A percentile compares a stretch with the other conserved stretches of the same genome.
phyloP scores from a whole-genome alignment of 1,140 invertebrate genomes.

The Cydia amplana region DNA sequence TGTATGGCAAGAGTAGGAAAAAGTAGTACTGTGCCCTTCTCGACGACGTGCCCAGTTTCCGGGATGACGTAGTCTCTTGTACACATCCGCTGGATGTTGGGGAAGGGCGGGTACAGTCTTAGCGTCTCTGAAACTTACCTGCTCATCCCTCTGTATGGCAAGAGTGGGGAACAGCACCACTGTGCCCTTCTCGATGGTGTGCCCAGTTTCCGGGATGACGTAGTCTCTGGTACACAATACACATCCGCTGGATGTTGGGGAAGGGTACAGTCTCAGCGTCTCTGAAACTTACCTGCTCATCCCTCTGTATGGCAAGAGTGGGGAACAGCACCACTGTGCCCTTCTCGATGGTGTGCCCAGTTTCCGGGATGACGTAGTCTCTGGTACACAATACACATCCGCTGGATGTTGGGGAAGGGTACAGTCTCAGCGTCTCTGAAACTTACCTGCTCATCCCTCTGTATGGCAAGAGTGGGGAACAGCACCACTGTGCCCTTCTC shows the following conservation, averaged over 20 bases:
- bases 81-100: conserved; percentile 74
- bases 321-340: conserved; percentile 81
- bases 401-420: conserved; percentile 78
- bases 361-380: conserved; percentile 77
- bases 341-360: conserved; percentile 67
- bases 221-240: conserved; percentile 67
- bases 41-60: conserved; percentile 65
- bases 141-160: conserved; percentile 82
- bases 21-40: conserved; percentile 77
- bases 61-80: conserved; percentile 78
- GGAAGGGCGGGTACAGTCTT: conserved; percentile 78
- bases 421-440: conserved; percentile 76
- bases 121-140: conserved; percentile 70
- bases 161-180: conserved; percentile 81
- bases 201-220: conserved; percentile 68
- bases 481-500: too few relatives aligned
- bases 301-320: conserved; percentile 82
- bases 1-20: conserved; percentile 83
- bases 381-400: conserved; percentile 75
- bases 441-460: too few relatives aligned
- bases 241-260: conserved; percentile 73
- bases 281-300: conserved; percentile 72
- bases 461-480: too few relatives aligned
- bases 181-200: conserved; percentile 77
- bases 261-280: conserved; percentile 78